Evolutionary conservation across 1,140 invertebrate genomes (phyloP), one percentile per base, ranked within the genome.

Genomic region (Drosophila trapezifrons): DNA sequence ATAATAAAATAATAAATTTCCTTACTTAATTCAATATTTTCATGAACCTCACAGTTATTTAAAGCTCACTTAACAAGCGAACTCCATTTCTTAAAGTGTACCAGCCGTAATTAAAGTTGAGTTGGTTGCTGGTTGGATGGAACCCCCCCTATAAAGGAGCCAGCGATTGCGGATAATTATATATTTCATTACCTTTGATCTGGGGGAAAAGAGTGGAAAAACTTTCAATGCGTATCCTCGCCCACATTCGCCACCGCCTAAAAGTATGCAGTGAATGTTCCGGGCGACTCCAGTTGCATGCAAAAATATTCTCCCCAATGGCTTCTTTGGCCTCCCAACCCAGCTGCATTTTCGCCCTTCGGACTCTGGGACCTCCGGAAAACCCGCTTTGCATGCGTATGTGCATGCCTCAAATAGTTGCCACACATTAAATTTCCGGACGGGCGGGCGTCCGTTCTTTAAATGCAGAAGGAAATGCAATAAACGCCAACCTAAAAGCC

Each of bases 401-500:
- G 58, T 73, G 70, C 80, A 76, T 76, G 69, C 72, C 58, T 58
- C 59, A 62, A 86, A 86, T 86, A 55, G 65, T 76, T 87, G 45
- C 62, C 66, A 62, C 76, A 69, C 70, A 82, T 81, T 86, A 75
- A 86, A 85, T 85, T 75, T 70, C 73, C 35, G 64, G 29, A 13
- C 62, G 29, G 29, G 29, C 29, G 29, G 59, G 40, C 57, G 37
- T 62, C 60, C 67, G 64, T 62, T 75, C 65, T 74, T 84, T 80
- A 84, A 84, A 80, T 78, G 69, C 64, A 42, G 45, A 64, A 66
- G 64, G 63, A 84, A 85, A 86, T 70, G 74, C 78, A 86, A 85
- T 83, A 83, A 83, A 84, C 57, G 82, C 81, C 78, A 84, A 67
- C 57, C 64, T 67, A 75, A 80, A 84, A 77, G 66, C 67, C 56